Percentiles rank a stretch among this genome's conserved stretches.
phyloP scores from a whole-genome alignment of 2,797 vertebrate species.

The Tragopan temminckii region DNA sequence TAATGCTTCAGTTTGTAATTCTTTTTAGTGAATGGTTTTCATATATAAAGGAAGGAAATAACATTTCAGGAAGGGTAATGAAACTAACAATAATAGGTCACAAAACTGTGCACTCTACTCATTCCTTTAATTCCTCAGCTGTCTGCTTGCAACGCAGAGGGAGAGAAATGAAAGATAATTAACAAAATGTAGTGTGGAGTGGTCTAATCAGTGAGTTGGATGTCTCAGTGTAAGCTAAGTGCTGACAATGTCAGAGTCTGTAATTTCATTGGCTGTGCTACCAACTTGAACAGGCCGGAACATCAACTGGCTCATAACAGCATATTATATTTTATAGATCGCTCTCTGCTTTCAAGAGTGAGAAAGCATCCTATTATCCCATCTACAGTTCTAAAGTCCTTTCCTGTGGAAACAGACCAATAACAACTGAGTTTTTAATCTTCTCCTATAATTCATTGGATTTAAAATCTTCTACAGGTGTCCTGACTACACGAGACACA shows the following conservation, averaged over 20 bases:
- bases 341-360: background rate
- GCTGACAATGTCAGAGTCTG: background rate
- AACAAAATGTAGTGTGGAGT: background rate
- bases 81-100: background rate
- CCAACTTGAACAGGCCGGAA: background rate
- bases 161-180: constrained; percentile 25
- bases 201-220: constrained; percentile 1
- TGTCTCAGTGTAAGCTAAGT: background rate
- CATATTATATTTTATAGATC: background rate
- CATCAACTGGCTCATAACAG: background rate
- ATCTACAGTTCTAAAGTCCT: background rate
- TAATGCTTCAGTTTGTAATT: background rate
- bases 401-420: background rate
- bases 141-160: background rate
- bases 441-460: background rate
- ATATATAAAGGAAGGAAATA: background rate
- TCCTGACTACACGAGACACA: background rate
- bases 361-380: background rate
- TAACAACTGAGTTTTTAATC: background rate
- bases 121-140: constrained; percentile 1
- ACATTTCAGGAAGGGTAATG: constrained; percentile 12
- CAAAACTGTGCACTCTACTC: background rate
- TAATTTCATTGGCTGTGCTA: background rate
- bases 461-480: background rate
- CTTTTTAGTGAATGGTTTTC: background rate